These are phyloP conservation scores for Potorous gilbertii DNA, from an alignment of 2,797 vertebrate species.

Conservation along the genomic window DNA sequence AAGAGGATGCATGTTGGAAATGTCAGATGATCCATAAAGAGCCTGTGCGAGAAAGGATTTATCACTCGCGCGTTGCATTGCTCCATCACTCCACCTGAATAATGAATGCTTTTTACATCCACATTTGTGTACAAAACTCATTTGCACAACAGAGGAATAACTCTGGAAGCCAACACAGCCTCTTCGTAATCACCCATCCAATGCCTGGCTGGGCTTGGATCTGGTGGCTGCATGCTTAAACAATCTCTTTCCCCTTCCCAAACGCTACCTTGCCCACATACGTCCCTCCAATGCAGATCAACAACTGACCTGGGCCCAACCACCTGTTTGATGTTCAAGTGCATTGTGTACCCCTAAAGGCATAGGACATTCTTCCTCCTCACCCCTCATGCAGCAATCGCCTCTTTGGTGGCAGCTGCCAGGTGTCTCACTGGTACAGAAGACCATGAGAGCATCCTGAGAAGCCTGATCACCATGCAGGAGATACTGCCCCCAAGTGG, in stretches of 20 bases:
- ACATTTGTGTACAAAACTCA: constrained; percentile 70
- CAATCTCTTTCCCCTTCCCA: background rate
- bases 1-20: constrained; percentile 80
- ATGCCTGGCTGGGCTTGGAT: background rate
- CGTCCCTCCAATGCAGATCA: background rate
- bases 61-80: constrained; percentile 29
- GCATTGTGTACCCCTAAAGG: background rate
- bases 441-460: background rate
- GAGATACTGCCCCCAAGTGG: background rate
- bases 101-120: constrained; percentile 70
- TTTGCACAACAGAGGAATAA: constrained; percentile 72
- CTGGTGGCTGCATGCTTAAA: background rate
- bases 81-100: constrained; percentile 76
- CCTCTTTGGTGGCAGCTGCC: background rate
- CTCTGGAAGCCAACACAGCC: constrained; percentile 62
- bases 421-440: background rate
- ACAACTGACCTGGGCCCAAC: too few species aligned
- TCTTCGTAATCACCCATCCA: constrained; percentile 30
- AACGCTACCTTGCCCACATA: background rate
- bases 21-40: constrained; percentile 81
- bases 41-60: constrained; percentile 61
- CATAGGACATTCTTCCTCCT: background rate
- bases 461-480: background rate
- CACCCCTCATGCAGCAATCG: background rate
- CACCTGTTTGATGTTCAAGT: background rate